Percentiles rank a stretch among this genome's conserved stretches.
phyloP scores from a whole-genome alignment of 1,140 invertebrate genomes.

The Tetramorium alpestre region DNA sequence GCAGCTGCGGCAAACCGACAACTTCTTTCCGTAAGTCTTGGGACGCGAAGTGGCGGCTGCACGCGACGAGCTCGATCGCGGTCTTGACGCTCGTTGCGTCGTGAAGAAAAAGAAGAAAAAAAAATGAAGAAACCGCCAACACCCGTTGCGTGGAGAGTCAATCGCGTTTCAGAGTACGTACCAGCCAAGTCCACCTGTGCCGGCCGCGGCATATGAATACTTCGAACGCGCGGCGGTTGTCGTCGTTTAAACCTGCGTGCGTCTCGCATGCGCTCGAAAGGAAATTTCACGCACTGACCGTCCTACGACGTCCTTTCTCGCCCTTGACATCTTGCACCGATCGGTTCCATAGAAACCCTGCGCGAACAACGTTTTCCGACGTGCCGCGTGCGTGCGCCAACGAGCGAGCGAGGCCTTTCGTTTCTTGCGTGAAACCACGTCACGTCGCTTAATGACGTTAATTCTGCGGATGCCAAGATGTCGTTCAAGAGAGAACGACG shows the following conservation, averaged over 20 bases:
- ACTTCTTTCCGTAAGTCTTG: not conserved
- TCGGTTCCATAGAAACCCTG: not conserved
- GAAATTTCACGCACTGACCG: not conserved
- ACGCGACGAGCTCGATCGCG: slow-evolving; percentile 19
- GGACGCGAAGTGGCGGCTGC: slow-evolving; percentile 19
- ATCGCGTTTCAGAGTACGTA: not conserved
- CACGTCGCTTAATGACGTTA: slow-evolving; percentile 56
- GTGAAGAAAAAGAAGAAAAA: not conserved
- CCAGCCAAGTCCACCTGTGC: not conserved
- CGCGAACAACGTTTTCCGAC: not conserved
- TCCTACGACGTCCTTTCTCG: not conserved
- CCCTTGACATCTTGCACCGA: not conserved
- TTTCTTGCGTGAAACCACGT: slow-evolving; percentile 51
- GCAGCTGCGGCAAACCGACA: not conserved
- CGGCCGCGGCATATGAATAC: not conserved
- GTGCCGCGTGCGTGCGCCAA: not conserved
- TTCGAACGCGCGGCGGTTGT: not conserved
- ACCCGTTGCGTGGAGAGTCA: not conserved
- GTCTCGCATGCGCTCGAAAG: not conserved
- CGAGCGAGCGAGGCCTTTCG: slow-evolving; percentile 15
- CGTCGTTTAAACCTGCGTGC: not conserved
- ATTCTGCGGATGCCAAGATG: slow-evolving; percentile 51
- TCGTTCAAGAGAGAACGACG: slow-evolving; percentile 36
- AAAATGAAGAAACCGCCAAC: not conserved
- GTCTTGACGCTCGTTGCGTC: not conserved